Base-by-base conservation (phyloP, 2,888 invertebrate genomes). In the Spicauda simplicius region DNA sequence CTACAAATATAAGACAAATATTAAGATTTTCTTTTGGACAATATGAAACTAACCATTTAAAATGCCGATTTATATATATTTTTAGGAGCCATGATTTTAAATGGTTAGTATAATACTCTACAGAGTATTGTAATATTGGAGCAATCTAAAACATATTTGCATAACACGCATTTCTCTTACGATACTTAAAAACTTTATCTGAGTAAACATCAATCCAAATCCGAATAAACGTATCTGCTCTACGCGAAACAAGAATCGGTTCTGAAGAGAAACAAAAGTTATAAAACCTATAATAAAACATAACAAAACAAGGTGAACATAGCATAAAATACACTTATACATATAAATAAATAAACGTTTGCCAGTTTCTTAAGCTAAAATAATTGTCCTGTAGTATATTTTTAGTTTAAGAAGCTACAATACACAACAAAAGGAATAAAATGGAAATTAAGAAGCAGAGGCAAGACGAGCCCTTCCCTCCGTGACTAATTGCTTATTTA, bases 401-500 rank as follows among this genome's bases (percentile, higher is more conserved):
- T 57, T 41, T 19, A 57, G 20, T 57, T 57, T 53, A 37, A 18
- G 37, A 53, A 18, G 19, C 18, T 53, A 61, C 16, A 37, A 12
- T 53, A 61, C 20, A 57, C 33, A 62, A 41, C 37, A 62, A 18
- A 30, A 7, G n/a, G 25, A 61, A 25, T 61, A 64, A 73, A 37
- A 74, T 69, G 48, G 37, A 56, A 61, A 41, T 73, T 74, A 73
- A 18, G 87, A 76, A 56, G 81, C 72, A 12, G 90, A 83, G 19
- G 83, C 80, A 20, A 88, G 85, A 14, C 90, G 84, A 64, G 95
- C 96, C 74, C 95, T 93, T 19, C 94, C 94, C 80, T 95, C 95
- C 0, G 93, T 86, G 12, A 96, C 94, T 67, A 97, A 86, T 75
- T 95, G 88, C 71, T 95, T 90, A 76, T 95, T 95, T 55, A 97